phyloP scores from a whole-genome alignment of 1,140 invertebrate species.

The Anastrepha ludens region DNA sequence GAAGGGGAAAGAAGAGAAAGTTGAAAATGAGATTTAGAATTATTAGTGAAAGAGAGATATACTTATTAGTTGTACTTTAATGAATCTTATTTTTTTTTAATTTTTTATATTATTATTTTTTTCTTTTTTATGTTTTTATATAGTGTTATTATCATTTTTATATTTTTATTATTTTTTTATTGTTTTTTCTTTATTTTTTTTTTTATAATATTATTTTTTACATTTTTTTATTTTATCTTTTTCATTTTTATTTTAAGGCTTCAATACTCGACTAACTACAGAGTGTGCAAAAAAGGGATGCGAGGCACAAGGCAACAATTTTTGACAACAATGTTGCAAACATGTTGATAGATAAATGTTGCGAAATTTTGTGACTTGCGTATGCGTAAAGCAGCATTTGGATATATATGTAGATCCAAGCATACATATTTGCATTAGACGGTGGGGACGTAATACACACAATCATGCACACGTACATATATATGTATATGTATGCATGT shows the following conservation, averaged over 20 bases:
- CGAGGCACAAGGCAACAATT: too few relatives aligned
- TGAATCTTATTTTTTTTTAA: not conserved
- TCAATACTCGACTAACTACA: too few relatives aligned
- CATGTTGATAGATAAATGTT: not conserved
- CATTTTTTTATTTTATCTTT: not conserved
- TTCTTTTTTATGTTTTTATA: not conserved
- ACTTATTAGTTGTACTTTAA: too few relatives aligned
- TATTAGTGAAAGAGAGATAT: not conserved
- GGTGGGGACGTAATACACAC: not conserved
- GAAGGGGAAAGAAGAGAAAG: not conserved
- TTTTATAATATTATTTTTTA: not conserved
- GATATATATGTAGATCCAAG: not conserved
- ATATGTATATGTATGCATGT: not conserved
- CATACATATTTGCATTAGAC: not conserved
- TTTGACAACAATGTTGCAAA: not conserved
- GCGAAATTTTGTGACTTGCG: not conserved
- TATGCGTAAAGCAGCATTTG: not conserved
- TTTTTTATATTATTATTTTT: not conserved
- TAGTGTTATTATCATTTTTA: not conserved
- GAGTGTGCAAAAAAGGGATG: too few relatives aligned
- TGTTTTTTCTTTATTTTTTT: not conserved
- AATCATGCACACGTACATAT: not conserved
- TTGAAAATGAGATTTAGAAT: not conserved
- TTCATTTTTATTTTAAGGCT: too few relatives aligned
- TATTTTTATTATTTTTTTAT: not conserved